A percentile compares a stretch with the other conserved stretches of the same genome.
phyloP scores from a whole-genome alignment of 2,113 vertebrate genomes.

The Odocoileus virginianus region DNA sequence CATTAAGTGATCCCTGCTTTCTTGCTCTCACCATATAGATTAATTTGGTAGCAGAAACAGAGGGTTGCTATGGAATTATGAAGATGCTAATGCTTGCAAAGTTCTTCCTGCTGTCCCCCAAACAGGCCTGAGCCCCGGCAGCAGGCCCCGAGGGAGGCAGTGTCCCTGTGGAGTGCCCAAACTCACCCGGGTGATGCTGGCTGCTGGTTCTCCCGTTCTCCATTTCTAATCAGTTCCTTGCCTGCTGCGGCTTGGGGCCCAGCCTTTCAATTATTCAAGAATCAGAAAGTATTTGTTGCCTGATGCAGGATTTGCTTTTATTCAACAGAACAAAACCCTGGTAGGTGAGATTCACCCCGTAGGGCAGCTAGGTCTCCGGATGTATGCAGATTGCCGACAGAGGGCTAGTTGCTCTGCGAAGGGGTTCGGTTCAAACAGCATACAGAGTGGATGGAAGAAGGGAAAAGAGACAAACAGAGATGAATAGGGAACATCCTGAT shows the following conservation, averaged over 20 bases:
- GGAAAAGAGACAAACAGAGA: neutral
- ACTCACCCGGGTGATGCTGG: neutral
- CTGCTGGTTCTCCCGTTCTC: neutral
- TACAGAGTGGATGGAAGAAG: neutral
- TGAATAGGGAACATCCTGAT: slow-evolving; percentile 12
- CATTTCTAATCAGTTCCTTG: slow-evolving; percentile 52
- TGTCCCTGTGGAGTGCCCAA: neutral
- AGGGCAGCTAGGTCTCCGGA: slow-evolving; percentile 28
- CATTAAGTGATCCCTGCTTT: neutral
- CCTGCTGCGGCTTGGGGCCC: slow-evolving; percentile 42
- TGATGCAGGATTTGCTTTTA: slow-evolving; percentile 63
- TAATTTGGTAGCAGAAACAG: neutral
- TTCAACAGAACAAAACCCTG: slow-evolving; percentile 64
- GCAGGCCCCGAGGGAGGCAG: neutral
- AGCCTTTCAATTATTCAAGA: slow-evolving; percentile 71
- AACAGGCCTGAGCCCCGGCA: neutral
- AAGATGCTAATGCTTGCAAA: neutral
- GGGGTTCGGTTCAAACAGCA: slow-evolving; percentile 30
- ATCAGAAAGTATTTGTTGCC: slow-evolving; percentile 53
- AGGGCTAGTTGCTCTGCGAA: neutral
- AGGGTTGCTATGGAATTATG: neutral
- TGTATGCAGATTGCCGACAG: neutral
- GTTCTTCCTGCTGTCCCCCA: neutral
- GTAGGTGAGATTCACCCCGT: slow-evolving; percentile 36
- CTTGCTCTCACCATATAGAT: neutral